phyloP scores from a whole-genome alignment of 2,888 invertebrate genomes.

The Harpalus rufipes region DNA sequence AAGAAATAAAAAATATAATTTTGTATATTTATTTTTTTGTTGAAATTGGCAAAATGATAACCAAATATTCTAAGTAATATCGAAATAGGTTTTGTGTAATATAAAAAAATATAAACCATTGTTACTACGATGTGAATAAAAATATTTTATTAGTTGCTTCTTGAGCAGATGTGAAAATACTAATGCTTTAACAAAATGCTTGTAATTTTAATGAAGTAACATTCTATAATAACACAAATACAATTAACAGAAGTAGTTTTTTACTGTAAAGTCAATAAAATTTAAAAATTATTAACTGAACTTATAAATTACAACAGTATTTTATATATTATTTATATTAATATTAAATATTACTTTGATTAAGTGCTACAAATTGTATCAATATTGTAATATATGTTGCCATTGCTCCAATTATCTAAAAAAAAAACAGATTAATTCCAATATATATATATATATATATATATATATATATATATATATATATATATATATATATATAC shows the following conservation, averaged over 20 bases:
- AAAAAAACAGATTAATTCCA: neutral
- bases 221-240: no score
- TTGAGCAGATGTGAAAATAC: no score
- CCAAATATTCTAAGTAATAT: neutral
- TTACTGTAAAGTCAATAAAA: no score
- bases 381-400: conserved; percentile 22
- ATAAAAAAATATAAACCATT: neutral
- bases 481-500: neutral
- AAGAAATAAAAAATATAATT: neutral
- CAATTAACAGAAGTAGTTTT: no score
- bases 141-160: no score
- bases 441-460: no score
- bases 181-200: no score
- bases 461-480: no score
- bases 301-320: neutral
- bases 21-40: neutral
- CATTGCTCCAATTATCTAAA: conserved; percentile 29
- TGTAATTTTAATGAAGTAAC: no score
- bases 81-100: neutral
- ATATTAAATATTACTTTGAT: neutral
- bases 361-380: neutral
- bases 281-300: neutral
- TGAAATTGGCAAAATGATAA: neutral
- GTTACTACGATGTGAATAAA: neutral
- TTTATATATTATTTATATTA: neutral